phyloP scores from a whole-genome alignment of 2,113 vertebrate species.

The Gymnarchus niloticus region DNA sequence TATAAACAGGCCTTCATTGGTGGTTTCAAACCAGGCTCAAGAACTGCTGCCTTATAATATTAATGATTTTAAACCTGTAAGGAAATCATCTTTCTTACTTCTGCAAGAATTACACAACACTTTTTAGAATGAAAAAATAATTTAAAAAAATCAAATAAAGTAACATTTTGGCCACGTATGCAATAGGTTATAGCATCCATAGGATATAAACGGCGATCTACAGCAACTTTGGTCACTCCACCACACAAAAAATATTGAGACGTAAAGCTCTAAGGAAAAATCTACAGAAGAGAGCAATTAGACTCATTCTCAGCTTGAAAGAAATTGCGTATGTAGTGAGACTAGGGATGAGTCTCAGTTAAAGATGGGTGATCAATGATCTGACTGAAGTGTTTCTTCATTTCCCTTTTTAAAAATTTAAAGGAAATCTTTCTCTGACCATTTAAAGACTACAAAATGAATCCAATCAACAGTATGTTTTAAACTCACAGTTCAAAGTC shows the following conservation, averaged over 20 bases:
- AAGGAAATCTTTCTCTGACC: neutral
- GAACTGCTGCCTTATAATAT: neutral
- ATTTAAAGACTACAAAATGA: neutral
- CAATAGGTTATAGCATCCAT: neutral
- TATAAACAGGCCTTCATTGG: too few relatives aligned
- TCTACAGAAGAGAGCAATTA: neutral
- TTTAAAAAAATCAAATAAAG: neutral
- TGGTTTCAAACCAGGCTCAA: neutral
- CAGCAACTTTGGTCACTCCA: neutral
- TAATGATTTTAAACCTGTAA: neutral
- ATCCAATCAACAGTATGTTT: neutral
- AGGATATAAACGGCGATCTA: neutral
- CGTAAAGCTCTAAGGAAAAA: neutral
- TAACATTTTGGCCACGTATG: neutral
- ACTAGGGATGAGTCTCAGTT: neutral
- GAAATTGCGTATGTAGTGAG: neutral
- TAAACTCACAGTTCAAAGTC: neutral
- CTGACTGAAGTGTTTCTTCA: neutral
- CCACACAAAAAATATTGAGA: neutral
- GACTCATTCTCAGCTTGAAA: neutral
- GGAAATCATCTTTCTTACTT: neutral
- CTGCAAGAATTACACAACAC: neutral
- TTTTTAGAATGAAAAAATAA: neutral
- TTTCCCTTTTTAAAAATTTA: neutral
- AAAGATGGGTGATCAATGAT: neutral